These are phyloP conservation scores for Drosophila diplacantha DNA, from an alignment of 2,888 invertebrate species.

Conservation along the genomic window DNA sequence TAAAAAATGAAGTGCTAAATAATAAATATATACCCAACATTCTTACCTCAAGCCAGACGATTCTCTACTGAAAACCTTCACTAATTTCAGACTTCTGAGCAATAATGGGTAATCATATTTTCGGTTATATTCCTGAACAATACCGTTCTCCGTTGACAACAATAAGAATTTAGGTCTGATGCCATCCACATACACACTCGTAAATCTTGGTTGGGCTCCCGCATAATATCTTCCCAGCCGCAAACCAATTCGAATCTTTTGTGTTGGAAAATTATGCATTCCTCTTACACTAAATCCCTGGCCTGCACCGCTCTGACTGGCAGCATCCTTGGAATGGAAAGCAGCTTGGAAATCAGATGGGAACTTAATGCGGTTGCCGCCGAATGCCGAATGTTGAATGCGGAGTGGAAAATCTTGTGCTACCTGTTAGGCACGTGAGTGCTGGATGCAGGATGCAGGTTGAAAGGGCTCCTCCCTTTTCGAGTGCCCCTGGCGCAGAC, in stretches of 20 bases:
- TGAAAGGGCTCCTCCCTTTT: constrained; percentile 4
- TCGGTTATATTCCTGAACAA: background rate
- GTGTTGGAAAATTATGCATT: constrained; percentile 47
- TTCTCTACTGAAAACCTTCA: background rate
- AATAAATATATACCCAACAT: too few relatives aligned
- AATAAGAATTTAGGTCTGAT: constrained; percentile 1
- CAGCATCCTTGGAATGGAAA: constrained; percentile 19
- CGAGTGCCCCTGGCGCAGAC: constrained; percentile 26
- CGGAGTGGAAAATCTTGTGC: constrained; percentile 28
- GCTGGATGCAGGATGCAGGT: constrained; percentile 16
- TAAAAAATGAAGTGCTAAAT: background rate
- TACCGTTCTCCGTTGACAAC: background rate
- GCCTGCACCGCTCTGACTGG: constrained; percentile 8
- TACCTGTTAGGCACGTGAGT: constrained; percentile 44
- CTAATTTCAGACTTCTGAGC: background rate
- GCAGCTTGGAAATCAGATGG: constrained; percentile 20
- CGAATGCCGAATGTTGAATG: background rate
- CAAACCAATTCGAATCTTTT: constrained; percentile 13
- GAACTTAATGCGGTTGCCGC: constrained; percentile 17
- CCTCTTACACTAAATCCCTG: constrained; percentile 9
- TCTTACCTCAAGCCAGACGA: background rate
- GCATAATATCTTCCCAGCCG: constrained; percentile 20
- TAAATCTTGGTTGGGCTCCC: constrained; percentile 4
- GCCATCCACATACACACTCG: constrained; percentile 2
- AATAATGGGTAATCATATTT: too few relatives aligned